Evolutionary conservation across 2,113 vertebrate genomes (phyloP).

Genomic region (Spea multiplicata): DNA sequence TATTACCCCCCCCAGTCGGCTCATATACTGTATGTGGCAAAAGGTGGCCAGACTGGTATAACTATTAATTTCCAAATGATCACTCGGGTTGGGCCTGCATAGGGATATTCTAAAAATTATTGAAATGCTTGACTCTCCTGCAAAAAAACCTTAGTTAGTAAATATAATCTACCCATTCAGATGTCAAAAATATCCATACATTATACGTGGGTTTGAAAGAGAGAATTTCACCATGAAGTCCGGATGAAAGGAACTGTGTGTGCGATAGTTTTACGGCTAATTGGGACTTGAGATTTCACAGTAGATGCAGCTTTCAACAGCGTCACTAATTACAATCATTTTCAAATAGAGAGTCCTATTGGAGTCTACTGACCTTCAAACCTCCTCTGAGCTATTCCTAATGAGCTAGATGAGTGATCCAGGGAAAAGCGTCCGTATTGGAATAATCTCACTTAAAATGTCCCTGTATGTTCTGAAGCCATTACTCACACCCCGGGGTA

Average conservation of each 20-base stretch:
- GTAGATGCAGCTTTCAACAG: slow-evolving; percentile 39
- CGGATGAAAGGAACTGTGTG: background rate
- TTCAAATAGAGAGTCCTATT: slow-evolving; percentile 38
- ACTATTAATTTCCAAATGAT: too few relatives aligned
- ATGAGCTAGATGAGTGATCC: slow-evolving; percentile 38
- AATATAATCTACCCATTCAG: too few relatives aligned
- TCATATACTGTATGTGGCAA: too few relatives aligned
- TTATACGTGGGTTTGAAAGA: background rate
- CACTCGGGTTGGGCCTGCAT: too few relatives aligned
- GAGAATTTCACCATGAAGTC: background rate
- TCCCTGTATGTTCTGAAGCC: slow-evolving; percentile 39
- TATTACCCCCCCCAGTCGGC: too few relatives aligned
- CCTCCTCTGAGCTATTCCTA: slow-evolving; percentile 43
- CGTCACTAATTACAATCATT: slow-evolving; percentile 42
- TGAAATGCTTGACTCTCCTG: too few relatives aligned
- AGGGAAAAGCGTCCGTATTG: slow-evolving; percentile 28
- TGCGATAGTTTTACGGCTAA: background rate
- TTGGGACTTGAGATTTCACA: slow-evolving; percentile 17
- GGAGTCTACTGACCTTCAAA: slow-evolving; percentile 40
- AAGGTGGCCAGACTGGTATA: too few relatives aligned
- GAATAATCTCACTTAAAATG: slow-evolving; percentile 38
- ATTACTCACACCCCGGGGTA: slow-evolving; percentile 40
- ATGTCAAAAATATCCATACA: too few relatives aligned
- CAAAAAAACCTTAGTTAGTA: too few relatives aligned
- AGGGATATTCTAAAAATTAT: too few relatives aligned